These are phyloP conservation scores for Perccottus glenii DNA, from an alignment of 2,113 vertebrate genomes.

Conservation along the genomic window DNA sequence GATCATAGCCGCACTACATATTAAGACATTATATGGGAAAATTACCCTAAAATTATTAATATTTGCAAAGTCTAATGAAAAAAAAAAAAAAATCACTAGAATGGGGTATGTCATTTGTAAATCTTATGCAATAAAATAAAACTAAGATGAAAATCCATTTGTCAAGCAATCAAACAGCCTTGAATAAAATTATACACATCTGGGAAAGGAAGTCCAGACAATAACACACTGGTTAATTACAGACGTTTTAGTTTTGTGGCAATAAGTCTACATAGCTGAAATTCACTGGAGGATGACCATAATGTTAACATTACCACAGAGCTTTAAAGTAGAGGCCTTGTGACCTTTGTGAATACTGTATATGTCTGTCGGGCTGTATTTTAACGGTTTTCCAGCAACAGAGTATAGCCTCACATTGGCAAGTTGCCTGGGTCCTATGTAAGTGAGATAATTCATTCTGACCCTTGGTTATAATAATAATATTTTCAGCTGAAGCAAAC, in stretches of 20 bases:
- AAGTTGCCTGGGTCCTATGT: slow-evolving; percentile 3
- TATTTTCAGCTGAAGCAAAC: slow-evolving; percentile 32
- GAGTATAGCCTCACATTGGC: slow-evolving; percentile 15
- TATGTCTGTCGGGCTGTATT: slow-evolving; percentile 1
- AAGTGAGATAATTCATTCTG: slow-evolving; percentile 1
- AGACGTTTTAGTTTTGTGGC: slow-evolving; percentile 3
- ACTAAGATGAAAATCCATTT: too few species aligned
- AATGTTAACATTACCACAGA: slow-evolving; percentile 20
- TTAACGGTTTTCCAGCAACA: slow-evolving; percentile 5
- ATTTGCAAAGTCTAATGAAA: too few species aligned
- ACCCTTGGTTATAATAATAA: slow-evolving; percentile 19
- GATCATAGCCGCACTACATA: too few species aligned
- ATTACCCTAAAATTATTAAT: background rate
- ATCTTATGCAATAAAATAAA: too few species aligned
- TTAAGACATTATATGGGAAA: too few species aligned
- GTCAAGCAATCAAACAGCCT: too few species aligned
- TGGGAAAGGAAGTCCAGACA: too few species aligned
- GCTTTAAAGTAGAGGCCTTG: background rate
- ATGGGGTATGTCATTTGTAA: too few species aligned
- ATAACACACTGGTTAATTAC: too few species aligned
- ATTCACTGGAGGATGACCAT: slow-evolving; percentile 2
- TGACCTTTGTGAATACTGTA: slow-evolving; percentile 18
- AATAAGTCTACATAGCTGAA: slow-evolving; percentile 1
- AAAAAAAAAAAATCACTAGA: too few species aligned
- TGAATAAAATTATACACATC: background rate